Conservation (phyloP, 2,113 vertebrate species). For the Erinaceus europaeus region DNA sequence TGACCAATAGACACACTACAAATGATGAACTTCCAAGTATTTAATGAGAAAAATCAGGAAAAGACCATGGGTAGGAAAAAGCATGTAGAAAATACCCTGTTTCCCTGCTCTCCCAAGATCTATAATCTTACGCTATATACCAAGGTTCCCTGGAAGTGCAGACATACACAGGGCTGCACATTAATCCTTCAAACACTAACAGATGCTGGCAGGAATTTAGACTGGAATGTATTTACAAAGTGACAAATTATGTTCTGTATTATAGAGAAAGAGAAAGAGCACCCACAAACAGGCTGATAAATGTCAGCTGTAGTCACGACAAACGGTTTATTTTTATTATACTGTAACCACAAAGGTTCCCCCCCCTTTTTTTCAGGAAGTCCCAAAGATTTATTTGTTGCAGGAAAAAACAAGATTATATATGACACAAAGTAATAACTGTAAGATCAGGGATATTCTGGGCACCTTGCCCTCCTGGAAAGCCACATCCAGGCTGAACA, state of each 20-base stretch:
- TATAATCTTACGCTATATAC: slow-evolving; percentile 77
- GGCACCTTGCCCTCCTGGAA: slow-evolving; percentile 81
- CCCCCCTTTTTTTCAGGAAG: slow-evolving; percentile 69
- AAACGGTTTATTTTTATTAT: slow-evolving; percentile 96
- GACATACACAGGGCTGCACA: slow-evolving; percentile 80
- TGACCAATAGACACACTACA: not conserved
- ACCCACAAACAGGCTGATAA: slow-evolving; percentile 92
- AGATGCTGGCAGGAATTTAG: slow-evolving; percentile 90
- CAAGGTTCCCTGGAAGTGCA: slow-evolving; percentile 78
- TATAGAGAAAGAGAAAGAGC: slow-evolving; percentile 86
- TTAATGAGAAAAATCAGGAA: slow-evolving; percentile 57
- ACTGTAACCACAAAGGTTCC: slow-evolving; percentile 86
- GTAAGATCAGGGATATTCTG: slow-evolving; percentile 82
- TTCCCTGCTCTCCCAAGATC: slow-evolving; percentile 73
- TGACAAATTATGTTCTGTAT: slow-evolving; percentile 91
- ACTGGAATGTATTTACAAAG: slow-evolving; percentile 90
- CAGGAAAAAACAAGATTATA: slow-evolving; percentile 86
- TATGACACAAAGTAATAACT: slow-evolving; percentile 88
- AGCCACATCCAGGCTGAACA: slow-evolving; percentile 60
- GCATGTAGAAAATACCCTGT: slow-evolving; percentile 46
- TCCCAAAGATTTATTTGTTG: slow-evolving; percentile 86
- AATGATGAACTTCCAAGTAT: not conserved
- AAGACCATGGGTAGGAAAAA: slow-evolving; percentile 48
- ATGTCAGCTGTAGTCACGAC: slow-evolving; percentile 89
- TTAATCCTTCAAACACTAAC: slow-evolving; percentile 89